Percentiles rank a stretch among this genome's conserved stretches.
phyloP scores from a whole-genome alignment of 1,140 invertebrate genomes.

The Eupristina koningsbergeri region DNA sequence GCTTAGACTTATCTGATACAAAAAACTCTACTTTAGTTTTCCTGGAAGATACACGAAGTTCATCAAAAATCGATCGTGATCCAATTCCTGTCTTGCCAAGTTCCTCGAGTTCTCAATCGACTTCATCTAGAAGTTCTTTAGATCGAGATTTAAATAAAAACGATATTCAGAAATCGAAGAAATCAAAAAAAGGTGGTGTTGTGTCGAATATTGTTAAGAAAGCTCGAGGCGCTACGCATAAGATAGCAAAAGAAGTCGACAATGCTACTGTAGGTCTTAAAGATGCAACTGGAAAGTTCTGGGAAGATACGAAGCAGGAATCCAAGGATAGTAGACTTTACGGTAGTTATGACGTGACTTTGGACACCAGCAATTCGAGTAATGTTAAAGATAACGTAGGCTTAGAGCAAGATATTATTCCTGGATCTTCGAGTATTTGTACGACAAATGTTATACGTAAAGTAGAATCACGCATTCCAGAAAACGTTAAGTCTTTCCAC shows the following conservation, averaged over 20 bases:
- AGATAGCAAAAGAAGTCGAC: slow-evolving; percentile 68
- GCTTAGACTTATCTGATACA: slow-evolving; percentile 38
- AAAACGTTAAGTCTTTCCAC: slow-evolving; percentile 50
- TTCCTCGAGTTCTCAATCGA: slow-evolving; percentile 46
- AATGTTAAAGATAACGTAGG: slow-evolving; percentile 53
- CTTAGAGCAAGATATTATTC: slow-evolving; percentile 53
- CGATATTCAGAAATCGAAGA: slow-evolving; percentile 52
- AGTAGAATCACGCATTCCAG: slow-evolving; percentile 66
- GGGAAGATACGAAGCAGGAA: slow-evolving; percentile 68
- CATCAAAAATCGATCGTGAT: not conserved
- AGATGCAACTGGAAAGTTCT: slow-evolving; percentile 62
- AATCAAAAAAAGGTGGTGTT: slow-evolving; percentile 58
- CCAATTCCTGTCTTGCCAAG: not conserved
- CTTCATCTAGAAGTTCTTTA: slow-evolving; percentile 50
- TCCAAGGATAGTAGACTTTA: slow-evolving; percentile 57
- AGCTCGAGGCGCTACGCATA: slow-evolving; percentile 68
- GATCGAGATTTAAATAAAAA: slow-evolving; percentile 52
- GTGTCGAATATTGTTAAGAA: slow-evolving; percentile 59
- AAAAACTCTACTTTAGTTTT: slow-evolving; percentile 53
- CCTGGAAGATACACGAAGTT: slow-evolving; percentile 53
- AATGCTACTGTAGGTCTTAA: slow-evolving; percentile 63
- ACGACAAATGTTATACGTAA: slow-evolving; percentile 48
- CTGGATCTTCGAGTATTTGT: slow-evolving; percentile 55
- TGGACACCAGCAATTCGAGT: slow-evolving; percentile 46
- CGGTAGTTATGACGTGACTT: slow-evolving; percentile 60